These are phyloP conservation scores for Ammodytes dubius DNA, from an alignment of 2,113 vertebrate genomes.

Conservation along the genomic window DNA sequence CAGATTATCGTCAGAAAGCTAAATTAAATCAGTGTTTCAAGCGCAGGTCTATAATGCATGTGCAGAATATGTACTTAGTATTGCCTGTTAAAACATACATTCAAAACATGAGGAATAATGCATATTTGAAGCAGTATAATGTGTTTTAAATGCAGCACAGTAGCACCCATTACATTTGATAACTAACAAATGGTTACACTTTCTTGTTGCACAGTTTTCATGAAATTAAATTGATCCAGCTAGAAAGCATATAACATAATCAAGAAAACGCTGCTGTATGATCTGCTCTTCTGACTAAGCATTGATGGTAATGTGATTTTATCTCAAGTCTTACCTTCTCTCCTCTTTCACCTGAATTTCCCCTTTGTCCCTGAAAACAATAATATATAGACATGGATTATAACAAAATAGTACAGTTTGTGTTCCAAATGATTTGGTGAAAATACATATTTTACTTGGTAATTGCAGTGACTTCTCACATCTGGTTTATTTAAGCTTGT, in stretches of 20 bases:
- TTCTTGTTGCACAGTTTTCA: constrained; percentile 15
- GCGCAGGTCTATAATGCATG: neutral
- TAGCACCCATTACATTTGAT: neutral
- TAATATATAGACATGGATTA: constrained; percentile 20
- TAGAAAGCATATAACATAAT: neutral
- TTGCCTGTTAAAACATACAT: neutral
- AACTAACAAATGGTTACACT: neutral
- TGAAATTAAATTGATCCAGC: constrained; percentile 24
- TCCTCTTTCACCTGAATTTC: constrained; percentile 77
- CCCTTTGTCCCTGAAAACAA: constrained; percentile 78
- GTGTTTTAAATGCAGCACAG: constrained; percentile 5
- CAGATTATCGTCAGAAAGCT: neutral
- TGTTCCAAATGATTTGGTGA: neutral
- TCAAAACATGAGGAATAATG: constrained; percentile 13
- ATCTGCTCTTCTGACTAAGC: neutral
- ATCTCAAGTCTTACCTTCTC: constrained; percentile 61
- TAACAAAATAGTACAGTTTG: neutral
- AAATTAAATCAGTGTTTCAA: constrained; percentile 7
- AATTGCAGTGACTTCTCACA: neutral
- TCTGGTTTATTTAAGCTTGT: neutral
- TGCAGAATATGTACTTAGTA: neutral
- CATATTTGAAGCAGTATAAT: neutral
- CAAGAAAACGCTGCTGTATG: constrained; percentile 16
- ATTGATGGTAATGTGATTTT: neutral
- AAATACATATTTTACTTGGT: neutral